Evolutionary conservation across 1,140 invertebrate genomes (phyloP).

Genomic region (Hyles vespertilio): DNA sequence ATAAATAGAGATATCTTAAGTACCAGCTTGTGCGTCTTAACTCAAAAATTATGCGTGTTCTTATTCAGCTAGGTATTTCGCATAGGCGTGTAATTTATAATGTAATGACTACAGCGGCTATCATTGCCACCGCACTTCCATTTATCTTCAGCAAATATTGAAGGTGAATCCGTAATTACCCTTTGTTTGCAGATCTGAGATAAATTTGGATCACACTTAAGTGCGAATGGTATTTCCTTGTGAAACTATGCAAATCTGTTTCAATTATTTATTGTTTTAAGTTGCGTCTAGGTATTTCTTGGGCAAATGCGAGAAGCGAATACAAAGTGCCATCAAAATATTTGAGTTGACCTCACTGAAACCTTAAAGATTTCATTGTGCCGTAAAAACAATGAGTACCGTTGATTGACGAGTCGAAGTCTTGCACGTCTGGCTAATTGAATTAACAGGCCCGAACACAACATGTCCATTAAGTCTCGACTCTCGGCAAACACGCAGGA

Average conservation of each 20-base stretch:
- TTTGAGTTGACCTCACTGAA: slow-evolving; percentile 2
- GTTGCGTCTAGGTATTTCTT: no score
- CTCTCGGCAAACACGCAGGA: slow-evolving; percentile 29
- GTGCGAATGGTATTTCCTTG: slow-evolving; percentile 32
- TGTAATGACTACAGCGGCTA: slow-evolving; percentile 52
- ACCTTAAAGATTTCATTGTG: slow-evolving; percentile 33
- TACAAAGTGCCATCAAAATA: no score
- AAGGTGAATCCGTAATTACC: slow-evolving; percentile 58
- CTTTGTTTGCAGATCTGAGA: slow-evolving; percentile 49
- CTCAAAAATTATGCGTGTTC: not conserved
- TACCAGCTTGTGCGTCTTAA: no score
- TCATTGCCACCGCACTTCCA: slow-evolving; percentile 44
- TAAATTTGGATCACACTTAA: slow-evolving; percentile 45
- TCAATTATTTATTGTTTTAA: slow-evolving; percentile 8
- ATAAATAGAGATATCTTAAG: no score
- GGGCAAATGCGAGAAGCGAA: no score
- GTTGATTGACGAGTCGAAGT: slow-evolving; percentile 42
- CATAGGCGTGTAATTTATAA: slow-evolving; percentile 21
- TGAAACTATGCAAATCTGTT: slow-evolving; percentile 4
- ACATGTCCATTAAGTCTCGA: slow-evolving; percentile 55
- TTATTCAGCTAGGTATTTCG: not conserved
- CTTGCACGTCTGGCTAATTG: slow-evolving; percentile 48
- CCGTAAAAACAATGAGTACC: slow-evolving; percentile 49
- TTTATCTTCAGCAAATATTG: slow-evolving; percentile 67
- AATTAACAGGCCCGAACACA: slow-evolving; percentile 63